A percentile compares a stretch with the other conserved stretches of the same genome.
Conservation (phyloP, 2,888 invertebrate genomes). For the Brachylomia viminalis region DNA sequence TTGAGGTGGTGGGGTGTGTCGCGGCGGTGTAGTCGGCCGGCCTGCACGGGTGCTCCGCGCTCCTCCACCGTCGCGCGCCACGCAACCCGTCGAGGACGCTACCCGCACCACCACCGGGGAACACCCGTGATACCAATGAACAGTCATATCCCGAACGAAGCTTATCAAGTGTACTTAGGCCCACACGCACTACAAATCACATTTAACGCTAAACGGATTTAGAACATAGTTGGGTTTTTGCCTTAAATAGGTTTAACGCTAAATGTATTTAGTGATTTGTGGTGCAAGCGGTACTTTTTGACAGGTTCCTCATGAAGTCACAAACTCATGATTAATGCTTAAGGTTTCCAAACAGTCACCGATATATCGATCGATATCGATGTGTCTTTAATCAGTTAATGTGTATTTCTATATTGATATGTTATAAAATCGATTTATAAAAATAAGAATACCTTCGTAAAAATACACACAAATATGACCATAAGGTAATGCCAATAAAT, state of each 20-base stretch:
- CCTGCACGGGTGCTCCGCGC: constrained; percentile 80
- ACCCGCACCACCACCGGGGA: constrained; percentile 77
- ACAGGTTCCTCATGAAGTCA: neutral
- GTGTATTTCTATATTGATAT: neutral
- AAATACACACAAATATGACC: neutral
- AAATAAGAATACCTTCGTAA: neutral
- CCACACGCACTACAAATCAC: no score
- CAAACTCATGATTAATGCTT: constrained; percentile 7
- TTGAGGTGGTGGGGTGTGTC: constrained; percentile 99
- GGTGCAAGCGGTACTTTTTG: no score
- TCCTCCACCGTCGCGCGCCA: constrained; percentile 87
- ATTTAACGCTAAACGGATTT: no score
- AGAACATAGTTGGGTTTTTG: no score
- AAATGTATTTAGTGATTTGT: neutral
- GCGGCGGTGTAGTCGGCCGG: constrained; percentile 94
- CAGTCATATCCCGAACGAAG: constrained; percentile 57
- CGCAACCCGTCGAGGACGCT: constrained; percentile 86
- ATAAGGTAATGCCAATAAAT: neutral
- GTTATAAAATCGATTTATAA: neutral
- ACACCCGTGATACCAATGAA: constrained; percentile 62
- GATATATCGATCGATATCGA: constrained; percentile 1
- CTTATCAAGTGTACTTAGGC: neutral
- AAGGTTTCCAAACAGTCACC: neutral
- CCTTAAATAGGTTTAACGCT: no score
- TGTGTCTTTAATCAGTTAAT: neutral